phyloP scores from a whole-genome alignment of 2,888 invertebrate species.

The Lasioglossum malachurum region DNA sequence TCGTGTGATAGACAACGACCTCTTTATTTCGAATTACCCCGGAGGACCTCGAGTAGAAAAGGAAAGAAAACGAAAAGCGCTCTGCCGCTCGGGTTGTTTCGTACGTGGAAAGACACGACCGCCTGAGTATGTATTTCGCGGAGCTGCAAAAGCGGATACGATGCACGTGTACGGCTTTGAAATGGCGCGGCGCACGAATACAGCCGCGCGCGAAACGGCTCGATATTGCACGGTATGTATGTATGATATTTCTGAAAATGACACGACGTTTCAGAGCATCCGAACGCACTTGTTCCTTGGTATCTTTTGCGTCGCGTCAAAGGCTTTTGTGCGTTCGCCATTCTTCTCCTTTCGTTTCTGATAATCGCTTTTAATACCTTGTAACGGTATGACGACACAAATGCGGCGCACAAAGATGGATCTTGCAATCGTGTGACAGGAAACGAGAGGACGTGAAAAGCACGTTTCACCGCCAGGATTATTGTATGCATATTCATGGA shows the following conservation, averaged over 20 bases:
- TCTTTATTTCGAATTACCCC: slow-evolving; percentile 9
- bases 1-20: slow-evolving; percentile 8
- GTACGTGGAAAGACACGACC: slow-evolving; percentile 22
- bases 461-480: not conserved
- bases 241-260: slow-evolving; percentile 67
- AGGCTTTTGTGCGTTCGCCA: not conserved
- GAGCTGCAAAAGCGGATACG: slow-evolving; percentile 17
- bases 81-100: slow-evolving; percentile 18
- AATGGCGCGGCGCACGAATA: not conserved
- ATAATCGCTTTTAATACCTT: not conserved
- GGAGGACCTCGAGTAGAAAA: slow-evolving; percentile 4
- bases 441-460: not conserved
- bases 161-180: slow-evolving; percentile 18
- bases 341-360: not conserved
- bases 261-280: slow-evolving; percentile 64
- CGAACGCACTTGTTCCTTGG: slow-evolving; percentile 23
- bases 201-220: not conserved
- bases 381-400: not conserved
- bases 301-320: not conserved
- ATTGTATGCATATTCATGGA: not conserved
- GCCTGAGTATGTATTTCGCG: slow-evolving; percentile 38
- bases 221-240: slow-evolving; percentile 54
- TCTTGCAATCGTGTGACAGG: not conserved
- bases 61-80: slow-evolving; percentile 13
- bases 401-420: not conserved